These are phyloP conservation scores for Piscicola geometra DNA, from an alignment of 2,888 invertebrate genomes.

Conservation along the genomic window DNA sequence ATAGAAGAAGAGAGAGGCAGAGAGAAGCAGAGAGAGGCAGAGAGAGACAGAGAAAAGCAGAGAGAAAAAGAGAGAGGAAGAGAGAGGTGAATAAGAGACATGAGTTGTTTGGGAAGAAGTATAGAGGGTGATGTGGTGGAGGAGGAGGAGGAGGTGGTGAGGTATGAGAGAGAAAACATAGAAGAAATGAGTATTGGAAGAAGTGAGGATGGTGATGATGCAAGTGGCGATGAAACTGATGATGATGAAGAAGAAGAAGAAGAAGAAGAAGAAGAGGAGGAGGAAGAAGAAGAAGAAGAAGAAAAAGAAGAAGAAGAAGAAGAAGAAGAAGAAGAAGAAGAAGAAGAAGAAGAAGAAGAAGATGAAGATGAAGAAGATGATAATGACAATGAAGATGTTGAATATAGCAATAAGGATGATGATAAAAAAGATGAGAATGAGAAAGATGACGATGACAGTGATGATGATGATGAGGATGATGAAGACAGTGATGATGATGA, in stretches of 20 bases:
- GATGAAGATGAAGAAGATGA: not conserved
- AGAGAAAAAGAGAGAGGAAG: too few species aligned
- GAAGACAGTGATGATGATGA: not conserved
- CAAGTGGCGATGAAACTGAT: not conserved
- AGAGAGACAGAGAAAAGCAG: too few species aligned
- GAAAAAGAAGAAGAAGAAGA: slow-evolving; percentile 15
- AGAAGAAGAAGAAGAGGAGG: slow-evolving; percentile 14
- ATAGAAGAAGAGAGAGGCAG: too few species aligned
- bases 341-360: slow-evolving; percentile 1
- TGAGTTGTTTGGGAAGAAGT: too few species aligned
- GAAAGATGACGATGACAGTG: not conserved
- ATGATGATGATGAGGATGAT: slow-evolving; percentile 17
- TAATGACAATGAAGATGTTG: not conserved
- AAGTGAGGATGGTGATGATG: not conserved
- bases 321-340: slow-evolving; percentile 4
- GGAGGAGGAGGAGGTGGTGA: not conserved
- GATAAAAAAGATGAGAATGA: slow-evolving; percentile 16
- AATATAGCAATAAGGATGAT: not conserved
- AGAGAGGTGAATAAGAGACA: too few species aligned
- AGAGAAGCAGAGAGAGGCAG: too few species aligned
- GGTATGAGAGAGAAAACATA: not conserved
- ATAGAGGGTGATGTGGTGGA: not conserved
- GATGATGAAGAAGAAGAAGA: not conserved
- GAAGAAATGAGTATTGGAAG: not conserved
- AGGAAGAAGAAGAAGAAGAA: slow-evolving; percentile 11